phyloP scores from a whole-genome alignment of 2,113 vertebrate genomes.

The Megaleporinus macrocephalus region DNA sequence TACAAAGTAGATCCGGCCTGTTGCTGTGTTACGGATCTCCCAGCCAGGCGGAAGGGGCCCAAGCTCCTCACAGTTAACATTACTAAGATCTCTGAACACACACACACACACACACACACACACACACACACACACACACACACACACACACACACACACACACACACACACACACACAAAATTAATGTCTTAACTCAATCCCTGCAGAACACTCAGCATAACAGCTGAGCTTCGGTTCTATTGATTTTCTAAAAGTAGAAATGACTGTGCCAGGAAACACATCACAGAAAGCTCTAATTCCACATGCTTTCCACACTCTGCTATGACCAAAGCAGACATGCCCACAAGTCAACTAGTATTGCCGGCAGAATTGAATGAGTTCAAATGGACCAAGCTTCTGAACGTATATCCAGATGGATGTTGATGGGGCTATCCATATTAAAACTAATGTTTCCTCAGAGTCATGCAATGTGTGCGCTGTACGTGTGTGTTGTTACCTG shows the following conservation, averaged over 20 bases:
- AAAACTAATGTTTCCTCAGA: no score
- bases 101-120: conserved; percentile 48
- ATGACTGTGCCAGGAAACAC: no score
- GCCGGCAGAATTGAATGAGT: no score
- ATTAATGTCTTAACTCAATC: not conserved
- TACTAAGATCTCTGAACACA: conserved; percentile 92
- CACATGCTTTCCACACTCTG: no score
- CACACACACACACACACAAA: conserved; percentile 8
- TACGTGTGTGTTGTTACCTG: conserved; percentile 48
- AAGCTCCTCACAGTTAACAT: conserved; percentile 98
- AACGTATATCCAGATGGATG: no score
- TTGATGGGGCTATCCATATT: no score
- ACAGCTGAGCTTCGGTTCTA: not conserved
- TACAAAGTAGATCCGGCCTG: conserved; percentile 97
- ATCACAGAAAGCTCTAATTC: no score
- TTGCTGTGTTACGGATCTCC: conserved; percentile 98
- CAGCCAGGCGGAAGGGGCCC: conserved; percentile 97
- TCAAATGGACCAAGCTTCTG: no score
- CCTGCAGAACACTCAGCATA: not conserved
- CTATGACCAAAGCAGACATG: no score
- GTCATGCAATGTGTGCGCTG: no score
- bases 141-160: conserved; percentile 4
- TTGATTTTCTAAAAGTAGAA: no score
- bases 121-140: conserved; percentile 19
- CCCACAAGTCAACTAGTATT: no score